These are phyloP conservation scores for Creontiades dilutus DNA, from an alignment of 2,888 invertebrate genomes.

Conservation along the genomic window DNA sequence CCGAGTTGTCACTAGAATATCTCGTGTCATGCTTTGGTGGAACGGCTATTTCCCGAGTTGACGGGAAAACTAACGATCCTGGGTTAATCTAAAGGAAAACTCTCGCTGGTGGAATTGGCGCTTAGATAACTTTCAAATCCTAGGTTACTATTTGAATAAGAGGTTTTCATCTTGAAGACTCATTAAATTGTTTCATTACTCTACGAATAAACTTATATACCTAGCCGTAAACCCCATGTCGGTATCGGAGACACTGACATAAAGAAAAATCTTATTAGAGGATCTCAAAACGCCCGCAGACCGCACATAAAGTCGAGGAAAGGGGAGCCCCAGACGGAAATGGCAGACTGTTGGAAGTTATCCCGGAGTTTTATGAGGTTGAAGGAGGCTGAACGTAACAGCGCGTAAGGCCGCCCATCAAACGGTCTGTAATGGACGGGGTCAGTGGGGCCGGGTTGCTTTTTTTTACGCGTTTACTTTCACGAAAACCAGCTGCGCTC, in stretches of 20 bases:
- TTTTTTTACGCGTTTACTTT: constrained; percentile 17
- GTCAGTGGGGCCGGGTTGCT: constrained; percentile 17
- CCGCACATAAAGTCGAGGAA: not conserved
- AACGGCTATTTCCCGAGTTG: too few relatives aligned
- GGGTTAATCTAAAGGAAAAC: too few relatives aligned
- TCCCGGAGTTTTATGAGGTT: constrained; percentile 11
- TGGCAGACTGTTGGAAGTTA: constrained; percentile 23
- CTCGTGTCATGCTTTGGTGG: too few relatives aligned
- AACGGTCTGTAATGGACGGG: constrained; percentile 45
- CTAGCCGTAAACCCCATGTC: not conserved
- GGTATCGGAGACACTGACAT: not conserved
- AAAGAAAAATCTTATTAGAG: not conserved
- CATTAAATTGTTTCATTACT: too few relatives aligned
- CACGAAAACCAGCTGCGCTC: constrained; percentile 41
- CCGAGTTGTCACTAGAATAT: too few relatives aligned
- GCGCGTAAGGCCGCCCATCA: constrained; percentile 40
- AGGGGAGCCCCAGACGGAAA: not conserved
- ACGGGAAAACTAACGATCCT: too few relatives aligned
- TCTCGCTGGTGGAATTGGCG: too few relatives aligned
- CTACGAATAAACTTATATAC: not conserved
- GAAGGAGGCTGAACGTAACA: constrained; percentile 23
- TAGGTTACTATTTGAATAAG: too few relatives aligned
- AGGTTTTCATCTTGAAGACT: too few relatives aligned
- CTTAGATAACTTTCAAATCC: too few relatives aligned
- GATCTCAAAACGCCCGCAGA: not conserved